Evolutionary conservation across 2,888 invertebrate species (phyloP).

Genomic region (Lasioglossum morio): DNA sequence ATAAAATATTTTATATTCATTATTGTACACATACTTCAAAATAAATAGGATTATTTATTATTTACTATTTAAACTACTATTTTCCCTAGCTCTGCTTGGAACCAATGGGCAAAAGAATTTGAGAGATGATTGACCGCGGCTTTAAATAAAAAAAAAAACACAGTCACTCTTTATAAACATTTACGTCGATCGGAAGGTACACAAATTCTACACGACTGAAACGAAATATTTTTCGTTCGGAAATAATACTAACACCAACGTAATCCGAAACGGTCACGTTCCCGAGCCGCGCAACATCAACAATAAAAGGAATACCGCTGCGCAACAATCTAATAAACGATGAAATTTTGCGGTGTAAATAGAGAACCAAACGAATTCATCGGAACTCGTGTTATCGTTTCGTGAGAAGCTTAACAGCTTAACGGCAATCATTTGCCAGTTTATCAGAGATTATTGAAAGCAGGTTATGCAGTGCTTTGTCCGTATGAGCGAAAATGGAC

Average conservation of each 20-base stretch:
- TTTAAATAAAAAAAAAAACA: neutral
- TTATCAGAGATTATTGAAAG: constrained; percentile 39
- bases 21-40: too few relatives aligned
- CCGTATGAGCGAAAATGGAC: neutral
- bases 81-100: too few relatives aligned
- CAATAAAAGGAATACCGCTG: neutral
- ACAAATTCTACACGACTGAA: neutral
- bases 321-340: neutral
- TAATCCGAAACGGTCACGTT: neutral
- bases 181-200: neutral
- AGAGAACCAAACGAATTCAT: neutral
- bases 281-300: neutral
- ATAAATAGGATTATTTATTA: too few relatives aligned
- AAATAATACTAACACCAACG: neutral
- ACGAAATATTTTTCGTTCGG: neutral
- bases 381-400: constrained; percentile 1
- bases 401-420: constrained; percentile 1
- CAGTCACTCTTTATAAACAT: neutral
- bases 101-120: neutral
- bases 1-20: too few relatives aligned
- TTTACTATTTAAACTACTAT: too few relatives aligned
- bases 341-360: neutral
- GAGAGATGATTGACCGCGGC: neutral
- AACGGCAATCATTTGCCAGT: constrained; percentile 1
- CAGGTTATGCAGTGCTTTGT: constrained; percentile 11